phyloP scores from a whole-genome alignment of 1,140 invertebrate genomes.

The Trichogramma pretiosum region DNA sequence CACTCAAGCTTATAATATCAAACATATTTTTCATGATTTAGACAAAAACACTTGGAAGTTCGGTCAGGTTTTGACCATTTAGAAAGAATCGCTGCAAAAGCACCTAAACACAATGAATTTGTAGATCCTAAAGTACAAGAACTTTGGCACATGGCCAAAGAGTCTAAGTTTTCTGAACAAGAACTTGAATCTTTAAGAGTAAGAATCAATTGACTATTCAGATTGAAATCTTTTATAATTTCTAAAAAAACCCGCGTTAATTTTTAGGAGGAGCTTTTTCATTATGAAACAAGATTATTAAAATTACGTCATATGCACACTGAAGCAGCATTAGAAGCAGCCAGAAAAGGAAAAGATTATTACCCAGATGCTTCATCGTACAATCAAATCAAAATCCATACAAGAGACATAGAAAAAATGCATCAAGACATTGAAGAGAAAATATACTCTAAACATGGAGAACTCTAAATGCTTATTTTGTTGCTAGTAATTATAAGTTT shows the following conservation, averaged over 20 bases:
- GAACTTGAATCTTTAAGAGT: constrained; percentile 79
- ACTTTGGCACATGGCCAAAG: constrained; percentile 73
- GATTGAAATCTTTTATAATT: constrained; percentile 5
- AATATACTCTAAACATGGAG: constrained; percentile 66
- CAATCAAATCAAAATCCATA: constrained; percentile 70
- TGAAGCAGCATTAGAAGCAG: constrained; percentile 50
- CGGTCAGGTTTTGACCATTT: constrained; percentile 74
- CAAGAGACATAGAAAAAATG: constrained; percentile 76
- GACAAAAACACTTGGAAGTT: constrained; percentile 69
- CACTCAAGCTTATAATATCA: not conserved
- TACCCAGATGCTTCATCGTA: constrained; percentile 42
- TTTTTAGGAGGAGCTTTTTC: constrained; percentile 66
- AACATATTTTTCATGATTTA: constrained; percentile 31
- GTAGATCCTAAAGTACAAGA: constrained; percentile 81
- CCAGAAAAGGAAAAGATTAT: constrained; percentile 28
- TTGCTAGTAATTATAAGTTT: no score
- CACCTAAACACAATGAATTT: constrained; percentile 74
- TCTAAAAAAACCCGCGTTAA: constrained; percentile 16
- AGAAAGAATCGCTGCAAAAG: constrained; percentile 61
- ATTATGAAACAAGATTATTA: constrained; percentile 77
- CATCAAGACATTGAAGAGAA: constrained; percentile 71
- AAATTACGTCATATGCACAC: constrained; percentile 76
- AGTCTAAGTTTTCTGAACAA: constrained; percentile 68
- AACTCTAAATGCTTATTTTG: no score
- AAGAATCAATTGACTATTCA: no score